Evolutionary conservation across 1,140 invertebrate species (phyloP), one percentile per base, ranked within the genome.

Genomic region (Drosophila lini): DNA sequence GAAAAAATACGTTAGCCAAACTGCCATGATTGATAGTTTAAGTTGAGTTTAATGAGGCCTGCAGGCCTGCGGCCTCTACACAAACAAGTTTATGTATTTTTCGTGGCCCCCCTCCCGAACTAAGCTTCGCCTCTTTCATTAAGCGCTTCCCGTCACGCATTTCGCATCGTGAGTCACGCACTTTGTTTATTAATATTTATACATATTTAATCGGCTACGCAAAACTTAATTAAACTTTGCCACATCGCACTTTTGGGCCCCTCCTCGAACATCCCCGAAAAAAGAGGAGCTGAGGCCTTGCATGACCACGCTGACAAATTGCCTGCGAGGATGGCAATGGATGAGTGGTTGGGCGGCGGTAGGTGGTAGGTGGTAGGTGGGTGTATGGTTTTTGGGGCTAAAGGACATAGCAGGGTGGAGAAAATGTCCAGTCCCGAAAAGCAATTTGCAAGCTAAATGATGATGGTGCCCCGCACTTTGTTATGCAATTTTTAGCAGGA

Each of bases 11-110:
- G 76, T 48, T 28, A 32, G 44, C 56, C 44, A 59, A 63, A 61
- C 55, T 50, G 55, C 57, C 47, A 74, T 86, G 81, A 84, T 86
- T 84, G 78, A 84, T 84, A 86, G 78, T 78, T 84, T 59, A 67
- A 75, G 80, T 74, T 75, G 48, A 16, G 59, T 57, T 76, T 83
- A 83, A 82, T 82, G 80, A 82, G 80, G 45, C 63, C 80, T 70
- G 56, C 32, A 50, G 63, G n/a, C 73, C 38, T 40, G 31, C 1
- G 31, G 50, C 22, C 47, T 25, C 34, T 16, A 19, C 40, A 45
- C 22, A 62, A 31, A 9, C 32, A 36, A 67, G 38, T 67, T 42
- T 3, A 34, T 50, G 28, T 42, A 34, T 34, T 52, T 64, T 36
- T 65, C 9, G 31, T 15, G 45, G n/a, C n/a, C 13, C n/a, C 11